phyloP scores from a whole-genome alignment of 2,113 vertebrate genomes.

The Trematomus loennbergii region DNA sequence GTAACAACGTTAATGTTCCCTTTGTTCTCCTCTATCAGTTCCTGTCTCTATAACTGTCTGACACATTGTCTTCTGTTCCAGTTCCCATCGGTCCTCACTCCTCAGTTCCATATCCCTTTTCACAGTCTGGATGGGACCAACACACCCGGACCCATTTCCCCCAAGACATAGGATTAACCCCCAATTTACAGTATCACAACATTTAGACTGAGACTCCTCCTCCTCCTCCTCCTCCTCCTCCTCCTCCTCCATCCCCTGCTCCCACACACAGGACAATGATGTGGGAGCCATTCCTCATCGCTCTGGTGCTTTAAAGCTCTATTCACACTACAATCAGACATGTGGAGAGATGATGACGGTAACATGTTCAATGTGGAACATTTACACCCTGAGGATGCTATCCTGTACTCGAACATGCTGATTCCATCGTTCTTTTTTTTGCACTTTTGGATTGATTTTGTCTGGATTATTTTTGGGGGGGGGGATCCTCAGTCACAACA shows the following conservation, averaged over 20 bases:
- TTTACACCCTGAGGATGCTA: not conserved
- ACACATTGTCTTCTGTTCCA: slow-evolving; percentile 64
- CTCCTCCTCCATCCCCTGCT: slow-evolving; percentile 9
- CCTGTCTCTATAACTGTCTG: not conserved
- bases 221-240: not conserved
- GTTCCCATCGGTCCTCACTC: slow-evolving; percentile 94
- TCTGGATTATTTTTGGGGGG: not conserved
- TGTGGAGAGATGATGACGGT: not conserved
- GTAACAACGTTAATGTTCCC: too few relatives aligned
- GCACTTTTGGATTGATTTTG: not conserved
- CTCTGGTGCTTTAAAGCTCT: slow-evolving; percentile 42
- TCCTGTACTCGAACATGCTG: slow-evolving; percentile 4
- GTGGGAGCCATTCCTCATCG: slow-evolving; percentile 45
- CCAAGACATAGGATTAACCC: slow-evolving; percentile 88
- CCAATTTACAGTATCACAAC: not conserved
- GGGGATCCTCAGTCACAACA: slow-evolving; percentile 9
- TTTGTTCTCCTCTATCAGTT: too few relatives aligned
- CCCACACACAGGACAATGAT: slow-evolving; percentile 25
- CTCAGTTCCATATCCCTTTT: slow-evolving; percentile 93
- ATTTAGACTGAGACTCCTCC: not conserved
- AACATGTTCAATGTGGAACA: not conserved
- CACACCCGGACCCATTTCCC: slow-evolving; percentile 93
- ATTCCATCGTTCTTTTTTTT: not conserved
- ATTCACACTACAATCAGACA: slow-evolving; percentile 38
- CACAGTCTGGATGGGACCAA: slow-evolving; percentile 93